Conservation (phyloP, 2,888 invertebrate genomes). For the Phlogophora meticulosa region DNA sequence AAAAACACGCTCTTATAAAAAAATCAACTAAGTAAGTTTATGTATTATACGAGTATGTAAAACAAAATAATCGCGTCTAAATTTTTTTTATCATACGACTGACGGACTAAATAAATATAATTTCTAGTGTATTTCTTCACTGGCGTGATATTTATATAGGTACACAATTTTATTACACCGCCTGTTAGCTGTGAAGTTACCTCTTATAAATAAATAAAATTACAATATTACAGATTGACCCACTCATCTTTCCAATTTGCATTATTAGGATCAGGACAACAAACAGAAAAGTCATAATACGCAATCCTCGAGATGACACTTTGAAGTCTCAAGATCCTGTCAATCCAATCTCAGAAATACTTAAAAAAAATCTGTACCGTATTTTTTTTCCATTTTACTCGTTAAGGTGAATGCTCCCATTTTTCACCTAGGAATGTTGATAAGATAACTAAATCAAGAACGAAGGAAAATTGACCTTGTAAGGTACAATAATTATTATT, state of each 20-base stretch:
- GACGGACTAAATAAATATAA: no score
- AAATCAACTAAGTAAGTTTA: no score
- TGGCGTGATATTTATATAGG: no score
- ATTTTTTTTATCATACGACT: no score
- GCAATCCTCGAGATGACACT: constrained; percentile 50
- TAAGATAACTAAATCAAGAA: no score
- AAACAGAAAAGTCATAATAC: constrained; percentile 53
- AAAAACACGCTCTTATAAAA: no score
- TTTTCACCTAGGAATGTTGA: background rate
- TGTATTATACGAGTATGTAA: no score
- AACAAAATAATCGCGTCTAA: no score
- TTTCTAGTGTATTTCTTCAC: no score
- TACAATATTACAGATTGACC: constrained; percentile 26
- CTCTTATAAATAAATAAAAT: background rate
- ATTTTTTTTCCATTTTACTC: constrained; percentile 46
- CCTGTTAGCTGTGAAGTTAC: background rate
- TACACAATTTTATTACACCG: background rate
- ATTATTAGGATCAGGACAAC: constrained; percentile 35
- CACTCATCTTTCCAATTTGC: constrained; percentile 36
- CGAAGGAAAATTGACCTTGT: no score
- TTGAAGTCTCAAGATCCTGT: constrained; percentile 64
- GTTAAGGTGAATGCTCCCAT: constrained; percentile 35
- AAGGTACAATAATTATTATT: no score
- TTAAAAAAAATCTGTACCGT: constrained; percentile 45
- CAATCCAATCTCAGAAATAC: constrained; percentile 69